Conservation (phyloP, 2,888 invertebrate genomes). For the Muschampia plurimacula region DNA sequence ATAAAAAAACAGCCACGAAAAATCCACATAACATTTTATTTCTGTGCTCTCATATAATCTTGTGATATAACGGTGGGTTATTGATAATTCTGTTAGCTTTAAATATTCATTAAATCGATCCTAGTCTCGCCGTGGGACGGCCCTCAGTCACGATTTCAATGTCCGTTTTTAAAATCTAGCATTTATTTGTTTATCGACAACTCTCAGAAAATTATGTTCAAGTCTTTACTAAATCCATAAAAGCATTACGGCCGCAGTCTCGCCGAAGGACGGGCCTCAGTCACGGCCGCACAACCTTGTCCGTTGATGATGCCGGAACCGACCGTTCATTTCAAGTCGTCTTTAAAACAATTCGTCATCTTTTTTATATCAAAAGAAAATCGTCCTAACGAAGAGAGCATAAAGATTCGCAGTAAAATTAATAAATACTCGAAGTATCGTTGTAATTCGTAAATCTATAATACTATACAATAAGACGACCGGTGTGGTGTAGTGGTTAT, state of each 20-base stretch:
- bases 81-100: too few relatives aligned
- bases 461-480: too few relatives aligned
- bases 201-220: background rate
- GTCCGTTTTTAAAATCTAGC: background rate
- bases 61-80: too few relatives aligned
- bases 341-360: slow-evolving; percentile 6
- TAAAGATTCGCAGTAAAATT: background rate
- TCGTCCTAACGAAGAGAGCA: background rate
- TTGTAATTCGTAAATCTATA: too few relatives aligned
- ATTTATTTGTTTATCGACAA: background rate
- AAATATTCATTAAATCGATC: too few relatives aligned
- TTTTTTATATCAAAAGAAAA: background rate
- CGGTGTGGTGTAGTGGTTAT: too few relatives aligned
- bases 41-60: too few relatives aligned
- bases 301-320: slow-evolving; percentile 6
- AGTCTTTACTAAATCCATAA: background rate
- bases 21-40: too few relatives aligned
- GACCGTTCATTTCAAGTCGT: background rate
- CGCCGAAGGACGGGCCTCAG: slow-evolving; percentile 13
- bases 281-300: slow-evolving; percentile 11
- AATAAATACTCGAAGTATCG: too few relatives aligned
- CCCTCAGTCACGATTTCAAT: background rate
- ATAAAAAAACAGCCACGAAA: too few relatives aligned
- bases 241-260: background rate
- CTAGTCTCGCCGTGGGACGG: too few relatives aligned